Conservation (phyloP, 1,140 invertebrate genomes). For the Latrodectus geometricus region DNA sequence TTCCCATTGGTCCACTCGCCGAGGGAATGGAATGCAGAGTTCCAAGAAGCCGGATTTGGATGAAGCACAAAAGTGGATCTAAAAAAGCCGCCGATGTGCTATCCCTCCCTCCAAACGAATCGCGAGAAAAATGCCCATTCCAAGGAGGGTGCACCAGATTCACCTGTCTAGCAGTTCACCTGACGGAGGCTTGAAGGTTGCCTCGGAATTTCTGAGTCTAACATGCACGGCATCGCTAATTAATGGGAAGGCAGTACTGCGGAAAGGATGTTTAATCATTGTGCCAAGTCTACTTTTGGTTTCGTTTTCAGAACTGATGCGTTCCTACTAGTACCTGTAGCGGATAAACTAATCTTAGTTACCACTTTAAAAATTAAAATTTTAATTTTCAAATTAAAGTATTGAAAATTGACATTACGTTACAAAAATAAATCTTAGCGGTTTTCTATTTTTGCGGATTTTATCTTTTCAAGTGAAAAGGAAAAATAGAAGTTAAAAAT, state of each 20-base stretch:
- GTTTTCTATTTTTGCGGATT: too few relatives aligned
- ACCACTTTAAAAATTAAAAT: too few relatives aligned
- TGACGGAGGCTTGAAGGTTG: background rate
- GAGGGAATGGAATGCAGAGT: constrained; percentile 18
- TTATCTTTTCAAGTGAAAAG: too few relatives aligned
- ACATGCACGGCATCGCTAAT: background rate
- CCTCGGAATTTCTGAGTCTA: background rate
- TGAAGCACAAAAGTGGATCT: constrained; percentile 33
- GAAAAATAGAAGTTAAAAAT: too few relatives aligned
- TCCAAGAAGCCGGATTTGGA: constrained; percentile 42
- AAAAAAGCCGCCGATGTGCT: background rate
- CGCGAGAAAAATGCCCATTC: constrained; percentile 30
- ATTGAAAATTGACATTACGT: too few relatives aligned
- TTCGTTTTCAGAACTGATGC: background rate
- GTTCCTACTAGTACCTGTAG: too few relatives aligned
- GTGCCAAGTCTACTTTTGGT: background rate
- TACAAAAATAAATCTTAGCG: too few relatives aligned
- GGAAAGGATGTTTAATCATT: background rate
- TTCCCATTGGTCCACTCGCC: constrained; percentile 1
- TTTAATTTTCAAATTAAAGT: too few relatives aligned
- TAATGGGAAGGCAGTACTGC: background rate
- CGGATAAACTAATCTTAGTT: too few relatives aligned
- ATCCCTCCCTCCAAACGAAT: background rate
- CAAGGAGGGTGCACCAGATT: constrained; percentile 8
- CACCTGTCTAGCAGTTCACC: background rate